Percentiles rank a stretch among this genome's conserved stretches.
phyloP scores from a whole-genome alignment of 1,140 invertebrate genomes.

The Aphis gossypii region DNA sequence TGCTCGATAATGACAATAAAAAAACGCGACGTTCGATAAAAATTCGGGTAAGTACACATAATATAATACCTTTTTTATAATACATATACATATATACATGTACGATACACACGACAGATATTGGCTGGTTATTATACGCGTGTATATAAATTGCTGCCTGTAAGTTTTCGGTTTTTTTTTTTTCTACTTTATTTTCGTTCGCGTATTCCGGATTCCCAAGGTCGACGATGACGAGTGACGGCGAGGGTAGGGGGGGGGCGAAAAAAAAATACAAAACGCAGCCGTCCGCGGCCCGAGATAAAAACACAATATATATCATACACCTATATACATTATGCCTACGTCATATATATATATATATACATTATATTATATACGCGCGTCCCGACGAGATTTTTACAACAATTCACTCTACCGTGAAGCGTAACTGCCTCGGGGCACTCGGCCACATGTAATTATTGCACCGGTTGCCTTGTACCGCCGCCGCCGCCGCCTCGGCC shows the following conservation, averaged over 20 bases:
- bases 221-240: background rate
- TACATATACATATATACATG: too few relatives aligned
- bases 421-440: conserved; percentile 52
- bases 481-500: background rate
- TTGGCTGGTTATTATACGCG: background rate
- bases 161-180: background rate
- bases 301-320: background rate
- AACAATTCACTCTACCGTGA: conserved; percentile 55
- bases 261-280: background rate
- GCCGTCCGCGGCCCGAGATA: background rate
- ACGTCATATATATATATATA: background rate
- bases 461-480: conserved; percentile 38
- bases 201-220: conserved; percentile 3
- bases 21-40: background rate
- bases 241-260: too few relatives aligned
- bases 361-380: background rate
- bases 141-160: background rate
- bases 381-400: conserved; percentile 52
- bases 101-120: background rate
- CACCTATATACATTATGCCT: background rate
- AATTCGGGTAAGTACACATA: background rate
- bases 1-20: background rate
- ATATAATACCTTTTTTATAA: too few relatives aligned
- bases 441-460: conserved; percentile 55
- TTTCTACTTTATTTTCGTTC: background rate